Evolutionary conservation across 2,888 invertebrate genomes (phyloP).

Genomic region (Macropis europaea): DNA sequence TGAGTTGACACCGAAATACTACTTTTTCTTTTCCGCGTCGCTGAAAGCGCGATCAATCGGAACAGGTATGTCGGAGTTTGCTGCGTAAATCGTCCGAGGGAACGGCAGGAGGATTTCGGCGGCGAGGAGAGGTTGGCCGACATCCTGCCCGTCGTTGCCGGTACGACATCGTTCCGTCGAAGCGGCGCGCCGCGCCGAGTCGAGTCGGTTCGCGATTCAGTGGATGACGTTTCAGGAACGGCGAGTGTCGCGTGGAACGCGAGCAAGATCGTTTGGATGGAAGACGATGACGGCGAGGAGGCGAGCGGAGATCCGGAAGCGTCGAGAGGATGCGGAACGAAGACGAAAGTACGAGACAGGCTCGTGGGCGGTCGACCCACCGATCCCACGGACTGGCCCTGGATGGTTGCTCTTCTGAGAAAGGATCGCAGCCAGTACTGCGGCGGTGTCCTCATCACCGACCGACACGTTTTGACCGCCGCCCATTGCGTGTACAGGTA

Average conservation of each 20-base stretch:
- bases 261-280: slow-evolving; percentile 8
- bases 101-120: slow-evolving; percentile 47
- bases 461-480: slow-evolving; percentile 89
- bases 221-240: background rate
- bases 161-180: slow-evolving; percentile 42
- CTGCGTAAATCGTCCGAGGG: slow-evolving; percentile 82
- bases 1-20: too few species aligned
- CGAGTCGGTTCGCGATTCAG: background rate
- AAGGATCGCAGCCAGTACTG: slow-evolving; percentile 85
- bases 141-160: slow-evolving; percentile 64
- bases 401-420: slow-evolving; percentile 90
- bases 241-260: background rate
- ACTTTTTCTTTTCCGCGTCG: background rate
- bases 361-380: slow-evolving; percentile 85
- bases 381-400: slow-evolving; percentile 87
- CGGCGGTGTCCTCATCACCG: slow-evolving; percentile 90
- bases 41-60: background rate
- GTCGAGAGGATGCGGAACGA: slow-evolving; percentile 82
- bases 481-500: slow-evolving; percentile 83
- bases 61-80: slow-evolving; percentile 86
- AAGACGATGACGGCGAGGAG: background rate
- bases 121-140: slow-evolving; percentile 52
- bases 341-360: slow-evolving; percentile 81
- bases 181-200: too few species aligned
- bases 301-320: slow-evolving; percentile 49